These are phyloP conservation scores for Cataglyphis hispanica DNA, from an alignment of 1,140 invertebrate genomes.

Conservation along the genomic window DNA sequence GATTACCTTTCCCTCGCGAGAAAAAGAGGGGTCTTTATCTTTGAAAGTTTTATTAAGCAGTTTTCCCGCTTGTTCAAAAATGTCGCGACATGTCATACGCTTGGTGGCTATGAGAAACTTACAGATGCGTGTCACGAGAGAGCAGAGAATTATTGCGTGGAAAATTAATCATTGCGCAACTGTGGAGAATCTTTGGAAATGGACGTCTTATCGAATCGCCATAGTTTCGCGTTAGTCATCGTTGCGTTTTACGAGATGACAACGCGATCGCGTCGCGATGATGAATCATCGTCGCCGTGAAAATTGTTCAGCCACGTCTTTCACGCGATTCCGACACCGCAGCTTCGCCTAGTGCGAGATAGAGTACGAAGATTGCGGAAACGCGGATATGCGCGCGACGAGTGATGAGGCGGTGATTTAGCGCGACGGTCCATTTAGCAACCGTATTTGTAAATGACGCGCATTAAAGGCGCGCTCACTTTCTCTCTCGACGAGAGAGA, in stretches of 20 bases:
- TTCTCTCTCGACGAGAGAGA: constrained; percentile 10
- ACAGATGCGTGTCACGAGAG: background rate
- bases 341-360: background rate
- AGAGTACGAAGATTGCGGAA: background rate
- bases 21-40: background rate
- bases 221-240: constrained; percentile 42
- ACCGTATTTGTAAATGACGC: background rate
- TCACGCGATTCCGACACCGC: background rate
- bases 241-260: background rate
- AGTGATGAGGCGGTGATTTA: background rate
- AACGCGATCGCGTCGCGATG: background rate
- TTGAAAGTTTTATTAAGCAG: background rate
- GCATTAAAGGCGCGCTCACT: background rate
- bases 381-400: constrained; percentile 2
- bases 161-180: background rate
- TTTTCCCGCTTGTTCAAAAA: background rate
- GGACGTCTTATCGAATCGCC: background rate
- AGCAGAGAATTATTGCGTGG: background rate
- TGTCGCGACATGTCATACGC: background rate
- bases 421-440: background rate
- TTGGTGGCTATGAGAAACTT: background rate
- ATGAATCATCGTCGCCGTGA: constrained; percentile 33
- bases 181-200: background rate
- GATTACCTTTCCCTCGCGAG: background rate
- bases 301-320: constrained; percentile 13